These are phyloP conservation scores for Nothocercus julius DNA, from an alignment of 2,113 vertebrate genomes.

Conservation along the genomic window DNA sequence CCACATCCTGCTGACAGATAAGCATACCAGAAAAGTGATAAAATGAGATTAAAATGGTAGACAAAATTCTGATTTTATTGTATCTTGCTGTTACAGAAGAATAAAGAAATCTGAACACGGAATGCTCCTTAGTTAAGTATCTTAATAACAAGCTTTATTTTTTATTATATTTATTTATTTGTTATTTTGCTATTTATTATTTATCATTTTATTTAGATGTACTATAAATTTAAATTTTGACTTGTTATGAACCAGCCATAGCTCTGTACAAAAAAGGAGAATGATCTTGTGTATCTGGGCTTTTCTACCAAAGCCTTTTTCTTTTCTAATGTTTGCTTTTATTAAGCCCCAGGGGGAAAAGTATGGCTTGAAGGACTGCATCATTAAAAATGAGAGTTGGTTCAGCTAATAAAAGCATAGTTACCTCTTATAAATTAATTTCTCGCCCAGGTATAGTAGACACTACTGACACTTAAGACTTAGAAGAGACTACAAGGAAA, in stretches of 20 bases:
- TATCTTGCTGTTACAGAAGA: slow-evolving; percentile 28
- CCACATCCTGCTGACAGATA: slow-evolving; percentile 57
- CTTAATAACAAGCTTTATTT: slow-evolving; percentile 14
- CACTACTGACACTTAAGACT: not conserved
- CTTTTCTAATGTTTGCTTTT: not conserved
- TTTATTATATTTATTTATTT: not conserved
- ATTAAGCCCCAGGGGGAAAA: not conserved
- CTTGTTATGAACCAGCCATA: not conserved
- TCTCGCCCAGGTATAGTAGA: not conserved
- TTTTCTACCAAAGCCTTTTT: not conserved
- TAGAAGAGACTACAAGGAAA: not conserved
- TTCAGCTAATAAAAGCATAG: not conserved
- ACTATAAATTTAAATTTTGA: not conserved
- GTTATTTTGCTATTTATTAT: not conserved
- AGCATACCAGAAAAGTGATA: slow-evolving; percentile 43
- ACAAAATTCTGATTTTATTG: slow-evolving; percentile 42
- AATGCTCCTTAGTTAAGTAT: slow-evolving; percentile 22
- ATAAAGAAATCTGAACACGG: slow-evolving; percentile 35
- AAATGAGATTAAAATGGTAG: slow-evolving; percentile 66
- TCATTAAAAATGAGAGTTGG: not conserved
- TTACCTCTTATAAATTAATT: not conserved
- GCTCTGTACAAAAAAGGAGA: not conserved
- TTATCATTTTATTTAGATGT: not conserved
- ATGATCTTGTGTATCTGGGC: not conserved
- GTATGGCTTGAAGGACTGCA: not conserved